Percentiles rank a stretch among this genome's conserved stretches.
Conservation (phyloP, 2,888 invertebrate genomes). For the Gortyna flavago region DNA sequence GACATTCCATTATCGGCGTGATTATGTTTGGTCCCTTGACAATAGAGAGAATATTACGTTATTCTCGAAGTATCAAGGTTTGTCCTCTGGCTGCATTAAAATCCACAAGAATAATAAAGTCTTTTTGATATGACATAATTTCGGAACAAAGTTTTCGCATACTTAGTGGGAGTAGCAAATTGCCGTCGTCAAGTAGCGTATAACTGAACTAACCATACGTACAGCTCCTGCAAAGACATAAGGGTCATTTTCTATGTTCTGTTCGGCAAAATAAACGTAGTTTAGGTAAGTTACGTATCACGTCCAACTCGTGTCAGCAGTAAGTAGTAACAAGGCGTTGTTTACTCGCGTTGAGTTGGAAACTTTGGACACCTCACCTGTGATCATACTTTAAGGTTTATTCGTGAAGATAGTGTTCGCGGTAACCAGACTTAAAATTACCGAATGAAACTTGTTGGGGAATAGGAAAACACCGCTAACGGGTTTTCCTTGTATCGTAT, state of each 20-base stretch:
- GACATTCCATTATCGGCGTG: slow-evolving; percentile 70
- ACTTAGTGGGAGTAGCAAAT: slow-evolving; percentile 61
- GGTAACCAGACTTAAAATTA: slow-evolving; percentile 27
- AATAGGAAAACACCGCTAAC: neutral
- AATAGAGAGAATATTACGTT: slow-evolving; percentile 46
- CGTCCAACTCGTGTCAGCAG: slow-evolving; percentile 72
- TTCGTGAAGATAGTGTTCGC: slow-evolving; percentile 45
- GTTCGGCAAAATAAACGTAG: slow-evolving; percentile 59
- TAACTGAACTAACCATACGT: slow-evolving; percentile 44
- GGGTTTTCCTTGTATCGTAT: neutral
- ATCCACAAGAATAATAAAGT: slow-evolving; percentile 51
- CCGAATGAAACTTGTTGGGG: slow-evolving; percentile 20
- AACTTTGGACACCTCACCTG: slow-evolving; percentile 77
- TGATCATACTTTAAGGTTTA: slow-evolving; percentile 69
- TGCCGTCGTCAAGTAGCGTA: slow-evolving; percentile 39
- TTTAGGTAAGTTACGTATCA: slow-evolving; percentile 68
- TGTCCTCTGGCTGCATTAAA: slow-evolving; percentile 25
- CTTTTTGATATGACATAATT: slow-evolving; percentile 52
- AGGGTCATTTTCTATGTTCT: slow-evolving; percentile 64
- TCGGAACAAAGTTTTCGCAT: slow-evolving; percentile 72
- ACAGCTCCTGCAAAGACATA: slow-evolving; percentile 55
- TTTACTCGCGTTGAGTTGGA: slow-evolving; percentile 74
- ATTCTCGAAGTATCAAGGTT: slow-evolving; percentile 50
- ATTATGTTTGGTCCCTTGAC: slow-evolving; percentile 65
- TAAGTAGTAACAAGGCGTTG: slow-evolving; percentile 75